These are phyloP conservation scores for Lepidostoma basale DNA, from an alignment of 1,140 invertebrate genomes.

Conservation along the genomic window DNA sequence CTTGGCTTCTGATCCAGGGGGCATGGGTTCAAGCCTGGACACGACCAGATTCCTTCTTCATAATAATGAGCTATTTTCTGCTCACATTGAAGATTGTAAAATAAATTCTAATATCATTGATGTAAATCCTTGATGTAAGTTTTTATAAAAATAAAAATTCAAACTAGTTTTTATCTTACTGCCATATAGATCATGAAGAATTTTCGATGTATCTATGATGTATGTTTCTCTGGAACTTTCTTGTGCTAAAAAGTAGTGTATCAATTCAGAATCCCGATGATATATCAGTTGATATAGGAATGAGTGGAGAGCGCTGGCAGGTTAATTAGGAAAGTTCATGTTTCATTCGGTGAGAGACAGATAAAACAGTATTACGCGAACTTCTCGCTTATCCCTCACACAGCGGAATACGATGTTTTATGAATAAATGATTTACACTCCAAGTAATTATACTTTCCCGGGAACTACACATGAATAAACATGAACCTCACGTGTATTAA, in stretches of 20 bases:
- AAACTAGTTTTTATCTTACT: too few species aligned
- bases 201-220: too few species aligned
- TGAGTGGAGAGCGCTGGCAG: neutral
- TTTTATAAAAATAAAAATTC: too few species aligned
- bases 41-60: too few species aligned
- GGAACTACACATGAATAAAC: neutral
- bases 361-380: neutral
- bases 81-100: too few species aligned
- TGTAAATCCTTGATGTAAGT: too few species aligned
- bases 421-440: neutral
- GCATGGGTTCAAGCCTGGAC: too few species aligned
- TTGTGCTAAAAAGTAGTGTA: neutral
- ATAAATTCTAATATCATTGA: too few species aligned
- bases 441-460: neutral
- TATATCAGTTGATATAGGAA: neutral
- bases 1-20: too few species aligned
- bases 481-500: too few species aligned
- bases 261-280: conserved; percentile 1
- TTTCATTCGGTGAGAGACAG: conserved; percentile 3
- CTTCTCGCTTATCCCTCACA: neutral
- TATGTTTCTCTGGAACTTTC: neutral
- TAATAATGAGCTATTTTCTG: too few species aligned
- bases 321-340: conserved; percentile 10
- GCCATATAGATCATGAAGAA: too few species aligned
- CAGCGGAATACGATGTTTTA: neutral